Evolutionary conservation across 2,113 vertebrate genomes (phyloP).

Genomic region (Tenrec ecaudatus): DNA sequence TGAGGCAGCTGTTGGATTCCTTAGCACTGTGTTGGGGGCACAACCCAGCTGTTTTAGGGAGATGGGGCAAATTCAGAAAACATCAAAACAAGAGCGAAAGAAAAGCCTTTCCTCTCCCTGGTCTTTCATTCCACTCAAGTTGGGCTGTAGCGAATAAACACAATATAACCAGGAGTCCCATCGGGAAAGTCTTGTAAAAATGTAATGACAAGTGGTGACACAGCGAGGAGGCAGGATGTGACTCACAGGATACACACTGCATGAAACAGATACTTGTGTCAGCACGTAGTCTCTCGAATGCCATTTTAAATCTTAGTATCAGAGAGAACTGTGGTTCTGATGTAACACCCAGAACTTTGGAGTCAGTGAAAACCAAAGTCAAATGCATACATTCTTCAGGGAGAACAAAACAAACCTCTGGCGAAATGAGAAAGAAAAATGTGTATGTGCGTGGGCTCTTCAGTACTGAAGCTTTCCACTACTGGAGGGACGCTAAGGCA

Average conservation of each 20-base stretch:
- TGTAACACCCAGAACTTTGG: slow-evolving; percentile 14
- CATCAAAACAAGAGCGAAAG: background rate
- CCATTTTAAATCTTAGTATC: slow-evolving; percentile 55
- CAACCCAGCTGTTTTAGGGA: background rate
- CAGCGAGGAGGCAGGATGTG: background rate
- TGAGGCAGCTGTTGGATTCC: slow-evolving; percentile 46
- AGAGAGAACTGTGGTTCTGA: slow-evolving; percentile 28
- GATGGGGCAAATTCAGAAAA: background rate
- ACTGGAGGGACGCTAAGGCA: slow-evolving; percentile 51
- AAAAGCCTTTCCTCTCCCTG: background rate
- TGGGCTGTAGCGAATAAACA: background rate
- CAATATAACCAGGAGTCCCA: slow-evolving; percentile 9
- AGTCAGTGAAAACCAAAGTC: slow-evolving; percentile 10
- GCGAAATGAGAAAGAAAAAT: background rate
- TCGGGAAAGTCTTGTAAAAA: background rate
- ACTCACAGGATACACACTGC: slow-evolving; percentile 19
- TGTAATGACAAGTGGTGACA: background rate
- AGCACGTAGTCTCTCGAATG: background rate
- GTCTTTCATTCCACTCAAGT: slow-evolving; percentile 31
- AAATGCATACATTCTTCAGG: background rate
- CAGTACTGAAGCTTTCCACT: slow-evolving; percentile 58
- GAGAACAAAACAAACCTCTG: background rate
- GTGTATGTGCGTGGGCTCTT: background rate
- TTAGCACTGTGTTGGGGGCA: slow-evolving; percentile 14
- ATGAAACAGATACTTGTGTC: background rate